phyloP scores from a whole-genome alignment of 2,888 invertebrate species.

The Lasioglossum oenotherae region DNA sequence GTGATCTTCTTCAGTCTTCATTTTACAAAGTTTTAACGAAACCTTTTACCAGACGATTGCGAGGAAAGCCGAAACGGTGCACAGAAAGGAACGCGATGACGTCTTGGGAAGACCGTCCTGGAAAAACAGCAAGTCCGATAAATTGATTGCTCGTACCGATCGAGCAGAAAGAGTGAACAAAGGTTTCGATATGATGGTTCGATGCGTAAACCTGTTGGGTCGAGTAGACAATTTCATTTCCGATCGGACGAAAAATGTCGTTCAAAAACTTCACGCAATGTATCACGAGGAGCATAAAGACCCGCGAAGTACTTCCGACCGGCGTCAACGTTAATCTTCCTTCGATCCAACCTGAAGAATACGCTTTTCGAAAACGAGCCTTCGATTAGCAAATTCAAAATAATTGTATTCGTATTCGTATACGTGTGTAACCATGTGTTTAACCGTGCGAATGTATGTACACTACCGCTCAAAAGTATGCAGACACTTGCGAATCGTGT shows the following conservation, averaged over 20 bases:
- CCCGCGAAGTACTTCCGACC: slow-evolving; percentile 38
- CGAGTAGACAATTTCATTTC: slow-evolving; percentile 85
- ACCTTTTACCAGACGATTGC: slow-evolving; percentile 24
- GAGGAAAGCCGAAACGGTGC: background rate
- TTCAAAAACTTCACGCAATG: slow-evolving; percentile 84
- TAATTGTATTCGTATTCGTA: background rate
- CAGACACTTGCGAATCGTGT: no score
- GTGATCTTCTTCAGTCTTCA: background rate
- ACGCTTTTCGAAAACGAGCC: background rate
- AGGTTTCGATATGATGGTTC: slow-evolving; percentile 85
- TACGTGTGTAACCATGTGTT: background rate
- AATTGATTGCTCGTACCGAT: slow-evolving; percentile 64
- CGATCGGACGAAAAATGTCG: slow-evolving; percentile 83
- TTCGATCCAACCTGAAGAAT: background rate
- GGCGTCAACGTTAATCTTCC: background rate
- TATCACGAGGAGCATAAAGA: slow-evolving; percentile 82
- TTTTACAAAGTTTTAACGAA: background rate
- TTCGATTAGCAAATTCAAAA: background rate
- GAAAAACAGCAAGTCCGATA: slow-evolving; percentile 16
- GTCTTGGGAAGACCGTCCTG: background rate
- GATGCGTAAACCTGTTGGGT: slow-evolving; percentile 85
- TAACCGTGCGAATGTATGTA: background rate
- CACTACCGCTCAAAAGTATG: no score
- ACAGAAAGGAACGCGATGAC: slow-evolving; percentile 10
- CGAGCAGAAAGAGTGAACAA: slow-evolving; percentile 83